A percentile compares a stretch with the other conserved stretches of the same genome.
These are phyloP conservation scores for Hydraecia micacea DNA, from an alignment of 2,888 invertebrate genomes.

Conservation along the genomic window DNA sequence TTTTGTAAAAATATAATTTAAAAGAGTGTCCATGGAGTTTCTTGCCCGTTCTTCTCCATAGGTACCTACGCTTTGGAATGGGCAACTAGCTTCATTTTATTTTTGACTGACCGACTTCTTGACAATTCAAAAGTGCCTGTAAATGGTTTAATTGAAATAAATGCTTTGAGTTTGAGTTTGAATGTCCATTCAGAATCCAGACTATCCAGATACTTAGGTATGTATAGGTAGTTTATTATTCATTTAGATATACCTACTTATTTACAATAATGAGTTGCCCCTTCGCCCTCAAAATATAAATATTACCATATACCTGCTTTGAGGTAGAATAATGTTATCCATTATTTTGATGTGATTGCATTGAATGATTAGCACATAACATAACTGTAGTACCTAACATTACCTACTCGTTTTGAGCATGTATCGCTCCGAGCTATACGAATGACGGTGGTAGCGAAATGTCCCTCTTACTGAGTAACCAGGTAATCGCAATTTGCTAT, in stretches of 20 bases:
- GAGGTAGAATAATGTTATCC: neutral
- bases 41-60: too few species aligned
- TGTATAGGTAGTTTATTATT: neutral
- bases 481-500: slow-evolving; percentile 52
- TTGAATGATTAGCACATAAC: slow-evolving; percentile 29
- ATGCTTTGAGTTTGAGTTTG: too few species aligned
- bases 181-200: neutral
- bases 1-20: too few species aligned
- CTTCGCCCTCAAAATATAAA: neutral
- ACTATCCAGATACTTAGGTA: neutral
- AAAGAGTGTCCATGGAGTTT: too few species aligned
- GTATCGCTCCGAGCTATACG: slow-evolving; percentile 19
- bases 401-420: slow-evolving; percentile 16
- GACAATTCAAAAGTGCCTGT: too few species aligned
- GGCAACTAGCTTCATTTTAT: too few species aligned
- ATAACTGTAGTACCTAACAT: slow-evolving; percentile 15
- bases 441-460: slow-evolving; percentile 34
- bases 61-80: too few species aligned
- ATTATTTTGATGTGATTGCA: slow-evolving; percentile 16
- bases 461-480: slow-evolving; percentile 40
- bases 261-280: neutral
- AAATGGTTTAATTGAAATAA: too few species aligned
- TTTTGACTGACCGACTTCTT: too few species aligned
- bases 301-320: neutral
- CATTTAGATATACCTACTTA: neutral